phyloP scores from a whole-genome alignment of 2,797 vertebrate genomes.

The Mus spretus region DNA sequence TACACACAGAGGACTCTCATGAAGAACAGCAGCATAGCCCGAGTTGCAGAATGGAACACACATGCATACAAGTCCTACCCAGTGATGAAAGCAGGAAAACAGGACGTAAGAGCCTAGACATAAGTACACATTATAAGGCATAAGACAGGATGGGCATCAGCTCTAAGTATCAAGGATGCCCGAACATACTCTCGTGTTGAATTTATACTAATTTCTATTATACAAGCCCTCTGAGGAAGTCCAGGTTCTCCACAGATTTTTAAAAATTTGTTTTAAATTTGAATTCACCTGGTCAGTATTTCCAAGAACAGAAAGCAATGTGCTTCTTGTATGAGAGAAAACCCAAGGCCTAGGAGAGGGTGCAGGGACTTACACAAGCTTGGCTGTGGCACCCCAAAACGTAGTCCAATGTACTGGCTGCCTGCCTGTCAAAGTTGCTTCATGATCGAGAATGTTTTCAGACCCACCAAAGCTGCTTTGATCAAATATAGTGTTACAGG shows the following conservation, averaged over 20 bases:
- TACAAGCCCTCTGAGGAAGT: background rate
- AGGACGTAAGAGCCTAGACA: background rate
- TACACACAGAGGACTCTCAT: constrained; percentile 19
- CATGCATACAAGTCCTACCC: background rate
- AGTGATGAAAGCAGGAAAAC: background rate
- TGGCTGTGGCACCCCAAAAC: fast-evolving
- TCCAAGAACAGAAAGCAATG: background rate
- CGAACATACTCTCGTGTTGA: background rate
- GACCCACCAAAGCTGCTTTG: background rate
- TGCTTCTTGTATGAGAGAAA: background rate
- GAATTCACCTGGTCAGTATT: constrained; percentile 7
- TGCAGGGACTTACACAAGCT: fast-evolving
- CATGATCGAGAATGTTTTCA: background rate
- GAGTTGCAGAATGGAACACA: background rate
- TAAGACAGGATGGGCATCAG: background rate
- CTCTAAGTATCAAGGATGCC: constrained; percentile 14
- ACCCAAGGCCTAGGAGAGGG: background rate
- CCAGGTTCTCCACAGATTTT: background rate
- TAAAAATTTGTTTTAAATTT: constrained; percentile 42
- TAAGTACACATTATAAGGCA: background rate
- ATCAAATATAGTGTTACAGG: background rate
- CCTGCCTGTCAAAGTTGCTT: background rate
- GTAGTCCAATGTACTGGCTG: background rate
- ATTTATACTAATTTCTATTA: background rate
- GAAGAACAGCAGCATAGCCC: background rate